phyloP scores from a whole-genome alignment of 2,113 vertebrate genomes.

The Hemiscyllium ocellatum region DNA sequence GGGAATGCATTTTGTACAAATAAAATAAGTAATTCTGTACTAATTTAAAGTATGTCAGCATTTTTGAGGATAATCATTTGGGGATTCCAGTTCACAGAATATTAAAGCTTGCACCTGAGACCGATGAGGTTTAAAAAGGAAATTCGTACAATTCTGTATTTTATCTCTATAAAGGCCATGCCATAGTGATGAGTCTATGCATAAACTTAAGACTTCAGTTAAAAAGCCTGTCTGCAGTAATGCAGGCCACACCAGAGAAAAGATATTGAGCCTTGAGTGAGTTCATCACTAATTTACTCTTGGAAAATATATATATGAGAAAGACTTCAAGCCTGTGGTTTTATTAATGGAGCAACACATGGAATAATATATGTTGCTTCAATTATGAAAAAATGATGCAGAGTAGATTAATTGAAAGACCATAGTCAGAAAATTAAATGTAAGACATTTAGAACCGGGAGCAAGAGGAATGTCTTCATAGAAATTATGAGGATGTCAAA shows the following conservation, averaged over 20 bases:
- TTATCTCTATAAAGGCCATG: background rate
- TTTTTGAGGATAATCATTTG: background rate
- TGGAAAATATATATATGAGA: background rate
- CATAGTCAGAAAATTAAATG: background rate
- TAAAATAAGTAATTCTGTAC: background rate
- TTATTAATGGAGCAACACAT: background rate
- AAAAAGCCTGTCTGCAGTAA: background rate
- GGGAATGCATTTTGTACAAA: background rate
- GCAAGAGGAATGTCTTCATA: background rate
- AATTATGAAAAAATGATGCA: background rate
- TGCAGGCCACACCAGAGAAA: background rate
- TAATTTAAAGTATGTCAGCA: background rate
- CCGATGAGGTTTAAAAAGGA: background rate
- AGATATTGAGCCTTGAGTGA: background rate
- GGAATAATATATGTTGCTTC: background rate
- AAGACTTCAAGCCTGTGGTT: background rate
- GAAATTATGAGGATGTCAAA: background rate
- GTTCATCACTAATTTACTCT: background rate
- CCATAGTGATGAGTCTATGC: background rate
- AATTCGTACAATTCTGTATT: background rate
- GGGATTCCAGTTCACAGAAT: background rate
- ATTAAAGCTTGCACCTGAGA: background rate
- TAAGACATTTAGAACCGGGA: background rate
- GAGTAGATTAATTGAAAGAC: background rate
- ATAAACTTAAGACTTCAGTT: background rate